phyloP scores from a whole-genome alignment of 2,797 vertebrate species.

The Gallinago nigripennis region DNA sequence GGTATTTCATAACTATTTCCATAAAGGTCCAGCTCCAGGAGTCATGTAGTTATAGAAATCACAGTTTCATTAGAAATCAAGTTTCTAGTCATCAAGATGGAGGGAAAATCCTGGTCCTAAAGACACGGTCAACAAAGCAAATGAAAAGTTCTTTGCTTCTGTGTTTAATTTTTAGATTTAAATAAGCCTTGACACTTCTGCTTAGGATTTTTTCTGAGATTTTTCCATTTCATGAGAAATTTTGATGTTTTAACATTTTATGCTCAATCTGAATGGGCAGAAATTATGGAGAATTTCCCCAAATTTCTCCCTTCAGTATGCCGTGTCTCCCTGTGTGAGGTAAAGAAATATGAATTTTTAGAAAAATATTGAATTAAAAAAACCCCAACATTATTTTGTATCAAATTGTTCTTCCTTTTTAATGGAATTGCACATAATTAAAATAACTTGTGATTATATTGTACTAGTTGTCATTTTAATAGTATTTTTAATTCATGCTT shows the following conservation, averaged over 20 bases:
- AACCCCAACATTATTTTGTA: not conserved
- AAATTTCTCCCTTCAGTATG: not conserved
- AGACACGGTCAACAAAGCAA: not conserved
- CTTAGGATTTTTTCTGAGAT: not conserved
- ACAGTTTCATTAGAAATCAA: not conserved
- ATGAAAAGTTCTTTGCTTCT: not conserved
- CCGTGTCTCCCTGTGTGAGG: not conserved
- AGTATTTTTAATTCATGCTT: conserved; percentile 17
- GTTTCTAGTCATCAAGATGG: not conserved
- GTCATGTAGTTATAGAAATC: not conserved
- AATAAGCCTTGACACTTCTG: not conserved
- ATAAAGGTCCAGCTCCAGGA: not conserved
- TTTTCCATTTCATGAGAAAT: not conserved
- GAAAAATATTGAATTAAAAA: not conserved
- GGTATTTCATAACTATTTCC: not conserved
- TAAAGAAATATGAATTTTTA: not conserved
- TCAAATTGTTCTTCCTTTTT: not conserved
- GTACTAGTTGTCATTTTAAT: conserved; percentile 13
- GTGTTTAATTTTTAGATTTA: not conserved
- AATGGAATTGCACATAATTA: not conserved
- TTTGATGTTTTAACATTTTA: not conserved
- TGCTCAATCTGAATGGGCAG: not conserved
- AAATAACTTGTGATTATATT: not conserved
- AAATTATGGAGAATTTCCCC: not conserved
- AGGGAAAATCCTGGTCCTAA: not conserved